A percentile compares a stretch with the other conserved stretches of the same genome.
phyloP scores from a whole-genome alignment of 2,888 invertebrate genomes.

The Teinopalpus imperialis region DNA sequence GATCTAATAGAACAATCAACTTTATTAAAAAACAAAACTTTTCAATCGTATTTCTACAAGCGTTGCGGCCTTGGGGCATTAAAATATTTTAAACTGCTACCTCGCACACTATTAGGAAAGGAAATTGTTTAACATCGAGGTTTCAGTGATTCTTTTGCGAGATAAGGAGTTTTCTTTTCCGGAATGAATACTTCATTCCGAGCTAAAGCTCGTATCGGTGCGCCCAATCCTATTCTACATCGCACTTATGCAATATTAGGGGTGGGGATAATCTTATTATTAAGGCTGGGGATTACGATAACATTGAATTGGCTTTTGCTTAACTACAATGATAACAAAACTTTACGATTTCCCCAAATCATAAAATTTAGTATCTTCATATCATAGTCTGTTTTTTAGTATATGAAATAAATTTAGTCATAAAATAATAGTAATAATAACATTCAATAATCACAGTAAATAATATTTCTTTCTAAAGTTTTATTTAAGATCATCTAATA shows the following conservation, averaged over 20 bases:
- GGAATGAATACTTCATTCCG: constrained; percentile 1
- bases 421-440: too few species aligned
- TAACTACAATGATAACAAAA: too few species aligned
- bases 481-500: too few species aligned
- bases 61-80: constrained; percentile 26
- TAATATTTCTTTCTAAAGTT: too few species aligned
- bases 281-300: constrained; percentile 14
- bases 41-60: constrained; percentile 23
- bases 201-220: constrained; percentile 13
- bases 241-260: constrained; percentile 15
- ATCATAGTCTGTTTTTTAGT: too few species aligned
- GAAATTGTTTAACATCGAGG: constrained; percentile 18
- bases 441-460: too few species aligned
- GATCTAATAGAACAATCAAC: constrained; percentile 44
- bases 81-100: constrained; percentile 32
- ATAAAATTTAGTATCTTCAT: too few species aligned
- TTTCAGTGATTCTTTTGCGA: constrained; percentile 11
- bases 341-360: too few species aligned
- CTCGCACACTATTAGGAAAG: constrained; percentile 19
- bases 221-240: constrained; percentile 6
- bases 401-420: too few species aligned
- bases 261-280: constrained; percentile 8
- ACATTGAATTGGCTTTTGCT: constrained; percentile 8
- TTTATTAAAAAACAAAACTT: constrained; percentile 46
- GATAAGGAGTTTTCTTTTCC: constrained; percentile 15